A percentile compares a stretch with the other conserved stretches of the same genome.
These are phyloP conservation scores for Thalassaphorura encarpata DNA, from an alignment of 1,140 invertebrate genomes.

Conservation along the genomic window DNA sequence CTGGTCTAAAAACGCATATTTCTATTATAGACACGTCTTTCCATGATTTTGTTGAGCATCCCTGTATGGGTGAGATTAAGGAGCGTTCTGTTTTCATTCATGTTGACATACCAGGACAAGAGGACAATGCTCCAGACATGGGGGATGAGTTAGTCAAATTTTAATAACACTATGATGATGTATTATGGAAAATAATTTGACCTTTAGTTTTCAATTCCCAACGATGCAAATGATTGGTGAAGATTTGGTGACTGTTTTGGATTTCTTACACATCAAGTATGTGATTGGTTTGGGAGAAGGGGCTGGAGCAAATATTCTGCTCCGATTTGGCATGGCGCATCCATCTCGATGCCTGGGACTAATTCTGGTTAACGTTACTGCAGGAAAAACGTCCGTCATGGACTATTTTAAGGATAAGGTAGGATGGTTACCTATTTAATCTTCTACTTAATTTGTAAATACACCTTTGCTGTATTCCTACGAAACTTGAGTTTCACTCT, in stretches of 20 bases:
- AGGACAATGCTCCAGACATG: slow-evolving; percentile 62
- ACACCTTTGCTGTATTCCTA: not conserved
- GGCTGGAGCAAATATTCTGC: slow-evolving; percentile 77
- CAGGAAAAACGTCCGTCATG: slow-evolving; percentile 71
- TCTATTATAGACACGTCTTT: slow-evolving; percentile 54
- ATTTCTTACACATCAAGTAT: slow-evolving; percentile 65
- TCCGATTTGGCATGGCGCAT: slow-evolving; percentile 69
- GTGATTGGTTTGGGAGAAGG: slow-evolving; percentile 79
- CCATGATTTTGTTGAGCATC: slow-evolving; percentile 64
- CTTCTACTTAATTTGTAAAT: not conserved
- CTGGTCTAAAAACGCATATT: too few species aligned
- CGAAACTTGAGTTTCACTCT: slow-evolving; percentile 24
- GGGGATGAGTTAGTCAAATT: slow-evolving; percentile 48
- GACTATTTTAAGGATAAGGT: slow-evolving; percentile 79
- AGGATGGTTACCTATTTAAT: not conserved
- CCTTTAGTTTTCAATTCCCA: slow-evolving; percentile 63
- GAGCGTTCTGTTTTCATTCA: slow-evolving; percentile 78
- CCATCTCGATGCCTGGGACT: slow-evolving; percentile 63
- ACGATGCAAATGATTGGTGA: slow-evolving; percentile 71
- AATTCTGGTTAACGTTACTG: slow-evolving; percentile 77
- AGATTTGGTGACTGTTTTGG: slow-evolving; percentile 67
- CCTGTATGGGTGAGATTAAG: slow-evolving; percentile 72
- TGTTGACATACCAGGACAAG: slow-evolving; percentile 78
- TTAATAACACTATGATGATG: not conserved
- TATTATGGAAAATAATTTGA: too few species aligned